phyloP scores from a whole-genome alignment of 2,797 vertebrate genomes.

The Neoniphon sammara region DNA sequence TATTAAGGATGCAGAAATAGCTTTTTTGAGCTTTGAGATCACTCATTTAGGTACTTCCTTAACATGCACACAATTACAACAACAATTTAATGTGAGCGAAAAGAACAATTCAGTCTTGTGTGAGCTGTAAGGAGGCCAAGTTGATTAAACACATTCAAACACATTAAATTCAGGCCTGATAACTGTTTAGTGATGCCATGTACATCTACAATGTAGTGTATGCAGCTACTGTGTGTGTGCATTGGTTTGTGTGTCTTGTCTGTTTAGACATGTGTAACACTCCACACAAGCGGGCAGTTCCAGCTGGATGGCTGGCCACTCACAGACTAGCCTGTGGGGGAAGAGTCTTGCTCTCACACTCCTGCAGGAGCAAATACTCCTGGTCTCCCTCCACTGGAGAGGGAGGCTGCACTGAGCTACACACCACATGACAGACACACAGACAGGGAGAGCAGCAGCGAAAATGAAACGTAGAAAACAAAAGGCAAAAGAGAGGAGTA shows the following conservation, averaged over 20 bases:
- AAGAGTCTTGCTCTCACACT: conserved; percentile 97
- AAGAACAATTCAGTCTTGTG: conserved; percentile 1
- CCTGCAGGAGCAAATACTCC: conserved; percentile 97
- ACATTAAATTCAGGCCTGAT: conserved; percentile 21
- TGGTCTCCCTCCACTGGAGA: conserved; percentile 89
- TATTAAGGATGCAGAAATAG: conserved; percentile 5
- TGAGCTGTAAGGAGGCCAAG: not conserved
- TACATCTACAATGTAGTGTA: not conserved
- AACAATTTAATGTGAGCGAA: conserved; percentile 17
- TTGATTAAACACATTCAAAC: conserved; percentile 14
- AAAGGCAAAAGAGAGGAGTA: conserved; percentile 4
- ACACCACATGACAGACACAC: conserved; percentile 59
- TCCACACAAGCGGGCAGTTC: conserved; percentile 75
- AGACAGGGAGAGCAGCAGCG: conserved; percentile 56
- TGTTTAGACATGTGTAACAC: conserved; percentile 46
- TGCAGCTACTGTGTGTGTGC: conserved; percentile 16
- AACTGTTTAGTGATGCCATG: not conserved
- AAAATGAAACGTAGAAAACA: conserved; percentile 45
- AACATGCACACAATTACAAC: conserved; percentile 49
- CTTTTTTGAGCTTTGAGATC: not conserved
- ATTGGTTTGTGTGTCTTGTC: conserved; percentile 13
- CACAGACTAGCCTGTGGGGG: conserved; percentile 84
- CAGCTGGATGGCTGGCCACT: conserved; percentile 79
- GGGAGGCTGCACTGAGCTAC: conserved; percentile 82
- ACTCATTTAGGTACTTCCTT: not conserved